phyloP scores from a whole-genome alignment of 2,888 invertebrate species.

The Sialis fuliginosa region DNA sequence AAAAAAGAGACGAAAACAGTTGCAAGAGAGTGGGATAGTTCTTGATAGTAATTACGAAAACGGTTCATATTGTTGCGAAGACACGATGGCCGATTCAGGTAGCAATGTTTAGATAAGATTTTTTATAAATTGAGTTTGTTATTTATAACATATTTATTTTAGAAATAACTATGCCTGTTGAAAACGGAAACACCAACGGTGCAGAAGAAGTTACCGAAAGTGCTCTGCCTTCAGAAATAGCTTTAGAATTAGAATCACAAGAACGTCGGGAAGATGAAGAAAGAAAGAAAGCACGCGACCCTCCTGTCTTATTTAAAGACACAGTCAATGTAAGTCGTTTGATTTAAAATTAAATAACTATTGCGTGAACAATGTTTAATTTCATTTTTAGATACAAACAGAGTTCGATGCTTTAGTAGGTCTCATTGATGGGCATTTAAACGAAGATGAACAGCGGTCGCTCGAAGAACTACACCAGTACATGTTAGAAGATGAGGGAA shows the following conservation, averaged over 20 bases:
- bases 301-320: slow-evolving; percentile 62
- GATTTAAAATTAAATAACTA: background rate
- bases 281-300: slow-evolving; percentile 52
- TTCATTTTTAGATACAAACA: slow-evolving; percentile 34
- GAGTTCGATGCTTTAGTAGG: slow-evolving; percentile 58
- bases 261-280: slow-evolving; percentile 49
- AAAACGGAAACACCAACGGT: slow-evolving; percentile 21
- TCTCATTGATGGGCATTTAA: slow-evolving; percentile 50
- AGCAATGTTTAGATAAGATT: too few species aligned
- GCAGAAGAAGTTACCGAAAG: slow-evolving; percentile 22
- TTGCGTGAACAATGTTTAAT: background rate
- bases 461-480: slow-evolving; percentile 76
- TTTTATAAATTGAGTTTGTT: too few species aligned
- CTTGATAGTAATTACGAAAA: slow-evolving; percentile 5
- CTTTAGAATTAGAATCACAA: slow-evolving; percentile 39
- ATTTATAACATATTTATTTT: background rate
- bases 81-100: slow-evolving; percentile 3
- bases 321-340: slow-evolving; percentile 41
- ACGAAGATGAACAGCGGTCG: slow-evolving; percentile 55
- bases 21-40: slow-evolving; percentile 23
- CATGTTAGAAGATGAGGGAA: slow-evolving; percentile 74
- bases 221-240: slow-evolving; percentile 31
- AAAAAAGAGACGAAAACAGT: slow-evolving; percentile 44
- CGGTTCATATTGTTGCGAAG: background rate
- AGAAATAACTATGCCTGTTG: slow-evolving; percentile 1